Evolutionary conservation across 2,113 vertebrate genomes (phyloP), one percentile per base, ranked within the genome.

Genomic region (Chamaetylas fuelleborni): DNA sequence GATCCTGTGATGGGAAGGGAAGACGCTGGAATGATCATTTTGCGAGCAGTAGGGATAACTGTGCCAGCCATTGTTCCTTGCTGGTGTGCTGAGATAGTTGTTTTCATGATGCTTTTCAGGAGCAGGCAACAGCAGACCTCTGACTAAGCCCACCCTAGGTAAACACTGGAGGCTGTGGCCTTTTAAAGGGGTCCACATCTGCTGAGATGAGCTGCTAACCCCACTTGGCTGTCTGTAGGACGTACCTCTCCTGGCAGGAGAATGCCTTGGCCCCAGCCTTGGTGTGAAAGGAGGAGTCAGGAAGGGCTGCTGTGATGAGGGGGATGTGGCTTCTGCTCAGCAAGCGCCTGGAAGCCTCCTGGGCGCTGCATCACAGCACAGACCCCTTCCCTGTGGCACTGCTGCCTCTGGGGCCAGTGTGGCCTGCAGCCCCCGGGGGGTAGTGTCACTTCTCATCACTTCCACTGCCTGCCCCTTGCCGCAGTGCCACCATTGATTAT

Each of bases 11-110:
- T 45, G 60, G 67, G 69, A 83, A 82, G 78, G 72, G 66, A 61
- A 77, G 86, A 78, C 9, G 8, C 70, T 88, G 66, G 34, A 76
- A 34, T 38, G 76, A 66, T 54, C 50, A 29, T 45, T 93, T 92
- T 80, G 72, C 0, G 0, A 86, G 82, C 82, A 34, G 28, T 18
- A 64, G 58, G 22, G 36, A 42, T 47, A 36, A 33, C 3, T 1
- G 62, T 93, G 93, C 93, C 92, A 92, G 80, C 36, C 76, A 90
- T 88, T 93, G 93, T 92, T 95, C 67, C 62, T 76, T 38, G 23
- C 31, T 77, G 76, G 58, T 86, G 67, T 86, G 67, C 71, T 8
- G 1, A 36, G 31, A 31, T n/a, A 19, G 33, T n/a, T 89, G 56
- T 53, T 90, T 88, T 57, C 7, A 1, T 80, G 31, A 26, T 57